Conservation (phyloP, 1,140 invertebrate species). For the Drosophila ercepeae region DNA sequence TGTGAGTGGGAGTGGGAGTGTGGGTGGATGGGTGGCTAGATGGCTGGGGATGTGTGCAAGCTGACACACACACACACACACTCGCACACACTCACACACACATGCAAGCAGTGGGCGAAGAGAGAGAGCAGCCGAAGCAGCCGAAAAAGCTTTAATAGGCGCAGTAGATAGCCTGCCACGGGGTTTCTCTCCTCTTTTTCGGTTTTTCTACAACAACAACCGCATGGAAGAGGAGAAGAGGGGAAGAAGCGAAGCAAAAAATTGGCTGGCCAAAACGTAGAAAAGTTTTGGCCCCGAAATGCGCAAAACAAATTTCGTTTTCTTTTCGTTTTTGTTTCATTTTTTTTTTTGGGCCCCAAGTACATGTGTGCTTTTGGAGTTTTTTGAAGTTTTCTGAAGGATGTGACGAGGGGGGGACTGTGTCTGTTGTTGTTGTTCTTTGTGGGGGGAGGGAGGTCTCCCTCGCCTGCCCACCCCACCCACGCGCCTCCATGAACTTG, state of each 20-base stretch:
- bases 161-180: constrained; percentile 46
- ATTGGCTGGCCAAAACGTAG: not conserved
- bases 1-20: not conserved
- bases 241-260: constrained; percentile 47
- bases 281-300: constrained; percentile 17
- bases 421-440: not conserved
- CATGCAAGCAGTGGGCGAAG: not conserved
- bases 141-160: constrained; percentile 53
- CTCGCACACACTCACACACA: too few species aligned
- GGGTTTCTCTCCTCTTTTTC: constrained; percentile 23
- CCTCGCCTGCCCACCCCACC: not conserved
- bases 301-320: constrained; percentile 30
- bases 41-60: constrained; percentile 20
- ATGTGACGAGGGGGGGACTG: not conserved
- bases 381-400: too few species aligned
- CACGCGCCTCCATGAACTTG: not conserved
- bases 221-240: not conserved
- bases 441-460: too few species aligned
- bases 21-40: not conserved
- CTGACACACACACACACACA: constrained; percentile 28
- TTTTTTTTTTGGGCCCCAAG: not conserved
- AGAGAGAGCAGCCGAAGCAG: constrained; percentile 32
- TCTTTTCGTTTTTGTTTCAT: too few species aligned
- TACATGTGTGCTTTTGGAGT: not conserved
- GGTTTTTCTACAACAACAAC: not conserved